phyloP scores from a whole-genome alignment of 2,113 vertebrate species.

The Poecile atricapillus region DNA sequence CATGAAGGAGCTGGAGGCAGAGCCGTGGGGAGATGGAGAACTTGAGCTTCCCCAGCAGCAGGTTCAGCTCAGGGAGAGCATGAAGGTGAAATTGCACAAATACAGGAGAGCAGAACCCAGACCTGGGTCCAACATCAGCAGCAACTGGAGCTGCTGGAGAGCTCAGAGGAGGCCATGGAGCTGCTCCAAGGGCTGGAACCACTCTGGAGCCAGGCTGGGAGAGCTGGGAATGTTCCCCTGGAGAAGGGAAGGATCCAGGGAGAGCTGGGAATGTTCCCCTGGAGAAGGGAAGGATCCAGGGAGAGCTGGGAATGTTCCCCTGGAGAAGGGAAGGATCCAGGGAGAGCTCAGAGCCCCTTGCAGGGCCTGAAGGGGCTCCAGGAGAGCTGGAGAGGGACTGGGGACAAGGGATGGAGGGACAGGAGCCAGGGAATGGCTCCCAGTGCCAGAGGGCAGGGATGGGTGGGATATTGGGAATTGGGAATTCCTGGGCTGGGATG shows the following conservation, averaged over 20 bases:
- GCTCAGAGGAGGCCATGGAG: rapidly evolving
- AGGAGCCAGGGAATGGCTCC: background rate
- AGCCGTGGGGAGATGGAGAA: background rate
- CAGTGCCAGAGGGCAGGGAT: background rate
- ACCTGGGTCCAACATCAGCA: background rate
- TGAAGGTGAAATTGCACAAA: background rate
- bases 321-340: no score
- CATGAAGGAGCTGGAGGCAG: background rate
- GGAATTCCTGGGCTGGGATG: background rate
- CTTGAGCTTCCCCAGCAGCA: background rate
- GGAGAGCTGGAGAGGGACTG: background rate
- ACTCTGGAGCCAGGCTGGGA: background rate
- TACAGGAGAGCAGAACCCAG: background rate
- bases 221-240: background rate
- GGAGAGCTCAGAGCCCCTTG: background rate
- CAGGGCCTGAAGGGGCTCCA: background rate
- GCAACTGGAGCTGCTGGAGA: background rate
- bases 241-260: background rate
- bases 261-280: background rate
- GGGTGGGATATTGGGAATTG: background rate
- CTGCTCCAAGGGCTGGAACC: background rate
- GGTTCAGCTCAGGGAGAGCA: background rate
- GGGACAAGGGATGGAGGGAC: background rate
- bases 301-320: no score
- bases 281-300: no score